Evolutionary conservation across 2,888 invertebrate genomes (phyloP).

Genomic region (Ditylenchus weischeri): DNA sequence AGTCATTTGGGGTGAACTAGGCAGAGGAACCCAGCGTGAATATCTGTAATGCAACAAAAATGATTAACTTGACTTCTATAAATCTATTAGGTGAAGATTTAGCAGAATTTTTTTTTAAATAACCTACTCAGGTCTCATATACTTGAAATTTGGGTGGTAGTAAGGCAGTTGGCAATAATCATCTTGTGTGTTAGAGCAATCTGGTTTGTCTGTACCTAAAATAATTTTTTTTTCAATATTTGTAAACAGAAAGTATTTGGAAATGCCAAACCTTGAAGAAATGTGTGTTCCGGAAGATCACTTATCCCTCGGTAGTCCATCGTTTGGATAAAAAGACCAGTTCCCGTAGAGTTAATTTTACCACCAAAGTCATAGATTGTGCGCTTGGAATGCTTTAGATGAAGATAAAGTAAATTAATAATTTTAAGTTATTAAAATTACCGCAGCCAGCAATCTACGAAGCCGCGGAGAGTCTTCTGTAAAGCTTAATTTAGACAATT

Average conservation of each 20-base stretch:
- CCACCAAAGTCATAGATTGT: slow-evolving; percentile 51
- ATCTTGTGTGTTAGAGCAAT: slow-evolving; percentile 51
- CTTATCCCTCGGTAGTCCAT: slow-evolving; percentile 50
- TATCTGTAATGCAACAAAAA: slow-evolving; percentile 27
- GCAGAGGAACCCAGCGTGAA: slow-evolving; percentile 54
- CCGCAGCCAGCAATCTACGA: too few relatives aligned
- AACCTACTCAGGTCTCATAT: slow-evolving; percentile 50
- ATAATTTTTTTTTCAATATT: neutral
- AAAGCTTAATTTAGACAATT: too few relatives aligned
- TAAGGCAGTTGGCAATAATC: slow-evolving; percentile 56
- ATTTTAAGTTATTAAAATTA: too few relatives aligned
- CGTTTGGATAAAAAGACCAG: slow-evolving; percentile 52
- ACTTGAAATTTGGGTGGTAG: slow-evolving; percentile 56
- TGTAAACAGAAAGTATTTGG: neutral
- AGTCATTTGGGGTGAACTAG: slow-evolving; percentile 41
- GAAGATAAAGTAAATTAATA: too few relatives aligned
- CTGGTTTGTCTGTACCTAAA: slow-evolving; percentile 44
- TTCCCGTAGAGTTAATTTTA: slow-evolving; percentile 34
- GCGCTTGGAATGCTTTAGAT: slow-evolving; percentile 49
- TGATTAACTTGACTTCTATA: neutral
- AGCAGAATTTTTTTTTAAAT: neutral
- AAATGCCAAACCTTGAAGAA: slow-evolving; percentile 39
- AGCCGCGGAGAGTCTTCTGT: too few relatives aligned
- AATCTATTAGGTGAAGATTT: neutral
- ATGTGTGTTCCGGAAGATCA: slow-evolving; percentile 55